phyloP scores from a whole-genome alignment of 2,113 vertebrate species.

The Prochilodus magdalenae region DNA sequence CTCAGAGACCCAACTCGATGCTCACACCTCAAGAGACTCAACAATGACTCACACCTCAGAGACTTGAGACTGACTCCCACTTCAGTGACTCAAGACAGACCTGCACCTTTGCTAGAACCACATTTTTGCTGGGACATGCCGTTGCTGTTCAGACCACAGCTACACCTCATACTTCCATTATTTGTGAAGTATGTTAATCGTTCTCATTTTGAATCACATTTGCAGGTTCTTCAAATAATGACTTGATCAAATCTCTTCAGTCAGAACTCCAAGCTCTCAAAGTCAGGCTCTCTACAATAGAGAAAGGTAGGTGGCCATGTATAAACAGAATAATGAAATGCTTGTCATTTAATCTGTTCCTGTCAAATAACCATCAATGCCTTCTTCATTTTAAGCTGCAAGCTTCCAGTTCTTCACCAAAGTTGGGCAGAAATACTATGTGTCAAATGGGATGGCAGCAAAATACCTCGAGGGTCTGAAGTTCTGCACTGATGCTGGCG shows the following conservation, averaged over 20 bases:
- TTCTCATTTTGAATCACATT: background rate
- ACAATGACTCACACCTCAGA: no score
- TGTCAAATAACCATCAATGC: background rate
- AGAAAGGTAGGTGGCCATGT: conserved; percentile 17
- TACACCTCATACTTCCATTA: no score
- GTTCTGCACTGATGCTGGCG: conserved; percentile 31
- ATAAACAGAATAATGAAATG: background rate
- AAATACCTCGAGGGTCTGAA: conserved; percentile 13
- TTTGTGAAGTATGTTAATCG: no score
- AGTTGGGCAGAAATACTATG: conserved; percentile 40
- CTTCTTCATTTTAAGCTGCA: background rate
- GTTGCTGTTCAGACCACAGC: no score
- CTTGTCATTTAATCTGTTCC: background rate
- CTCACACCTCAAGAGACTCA: no score
- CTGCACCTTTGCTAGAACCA: no score
- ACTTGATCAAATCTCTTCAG: background rate
- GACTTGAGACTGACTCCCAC: background rate
- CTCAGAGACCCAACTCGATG: no score
- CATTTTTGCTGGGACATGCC: background rate
- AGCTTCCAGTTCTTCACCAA: conserved; percentile 33
- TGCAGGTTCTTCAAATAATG: background rate
- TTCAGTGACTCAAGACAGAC: background rate
- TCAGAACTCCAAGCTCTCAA: conserved; percentile 25
- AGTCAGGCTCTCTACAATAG: conserved; percentile 8
- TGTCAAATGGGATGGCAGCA: background rate